Evolutionary conservation across 2,797 vertebrate genomes (phyloP).

Genomic region (Pipistrellus pipistrellus): DNA sequence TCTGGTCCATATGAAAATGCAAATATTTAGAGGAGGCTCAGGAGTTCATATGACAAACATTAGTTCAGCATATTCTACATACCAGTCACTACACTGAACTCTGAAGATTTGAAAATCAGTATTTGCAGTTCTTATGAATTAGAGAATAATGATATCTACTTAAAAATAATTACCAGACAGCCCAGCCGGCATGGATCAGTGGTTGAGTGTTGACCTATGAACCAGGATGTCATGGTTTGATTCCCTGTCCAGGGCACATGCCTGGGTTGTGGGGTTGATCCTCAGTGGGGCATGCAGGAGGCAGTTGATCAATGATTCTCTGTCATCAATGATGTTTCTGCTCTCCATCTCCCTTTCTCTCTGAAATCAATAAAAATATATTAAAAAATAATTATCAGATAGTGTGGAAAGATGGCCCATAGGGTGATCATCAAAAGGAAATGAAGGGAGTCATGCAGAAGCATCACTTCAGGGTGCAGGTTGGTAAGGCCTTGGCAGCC

Average conservation of each 20-base stretch:
- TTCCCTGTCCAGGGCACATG: too few species aligned
- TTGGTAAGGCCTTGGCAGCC: neutral
- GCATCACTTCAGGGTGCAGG: neutral
- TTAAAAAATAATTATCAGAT: neutral
- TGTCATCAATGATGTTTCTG: too few species aligned
- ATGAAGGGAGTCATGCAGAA: too few species aligned
- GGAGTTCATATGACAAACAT: slow-evolving; percentile 6
- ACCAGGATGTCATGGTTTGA: too few species aligned
- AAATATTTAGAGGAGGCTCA: neutral
- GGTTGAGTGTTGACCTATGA: too few species aligned
- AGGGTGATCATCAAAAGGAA: neutral
- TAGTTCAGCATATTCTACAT: neutral
- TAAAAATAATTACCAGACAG: neutral
- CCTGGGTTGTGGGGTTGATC: too few species aligned
- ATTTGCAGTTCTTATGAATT: slow-evolving; percentile 47
- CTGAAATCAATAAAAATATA: too few species aligned
- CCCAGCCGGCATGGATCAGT: too few species aligned
- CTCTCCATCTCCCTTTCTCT: too few species aligned
- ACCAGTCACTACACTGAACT: neutral
- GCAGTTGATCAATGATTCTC: too few species aligned
- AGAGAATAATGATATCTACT: slow-evolving; percentile 16
- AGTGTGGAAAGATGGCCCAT: neutral
- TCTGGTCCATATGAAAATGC: neutral
- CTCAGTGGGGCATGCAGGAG: too few species aligned
- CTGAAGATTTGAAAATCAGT: slow-evolving; percentile 21